Evolutionary conservation across 2,797 vertebrate genomes (phyloP), one percentile per base, ranked within the genome.

Genomic region (Sebastes variabilis): DNA sequence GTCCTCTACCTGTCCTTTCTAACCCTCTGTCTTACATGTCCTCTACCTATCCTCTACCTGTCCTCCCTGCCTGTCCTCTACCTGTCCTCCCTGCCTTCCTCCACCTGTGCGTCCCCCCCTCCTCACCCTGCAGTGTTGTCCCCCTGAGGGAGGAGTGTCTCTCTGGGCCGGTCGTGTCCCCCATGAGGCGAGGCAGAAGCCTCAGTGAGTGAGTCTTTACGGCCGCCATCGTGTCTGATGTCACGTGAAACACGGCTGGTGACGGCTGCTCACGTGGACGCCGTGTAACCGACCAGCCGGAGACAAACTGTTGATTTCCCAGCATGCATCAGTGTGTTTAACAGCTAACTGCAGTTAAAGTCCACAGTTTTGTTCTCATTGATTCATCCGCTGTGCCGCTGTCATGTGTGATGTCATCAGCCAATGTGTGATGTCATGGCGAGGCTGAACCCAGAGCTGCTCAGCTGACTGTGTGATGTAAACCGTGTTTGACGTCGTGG

Each of bases 191-290:
- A 80, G 94, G 90, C 78, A 76, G 71, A 89, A 95, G 94, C 89
- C 93, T 95, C 79, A 94, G 85, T 79, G 94, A 95, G 94, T 95
- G 94, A 96, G 95, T 96, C 76, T 84, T 82, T 88, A 87, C 68
- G 72, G 36, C 25, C 1, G 14, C 14, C 42, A 46, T 46, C 14
- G 0, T 38, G 78, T 70, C 74, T 34, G 59, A 58, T 18, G 16
- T 46, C 42, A 46, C 14, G 42, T 46, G 42, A 46, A 46, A 46
- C 16, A 46, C 13, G 38, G 38, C 38, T 16, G 36, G 36, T 38
- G 36, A 38, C 36, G 0, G 38, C 38, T 52, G 46, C 16, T 52
- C 46, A 52, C 16, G 20, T n/a, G 49, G 20, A n/a, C 20, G 49
- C 49, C 49, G 49, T n/a, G 20, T 20, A 52, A 52, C 49, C 9